Base-by-base conservation (phyloP, 2,888 invertebrate species). In the Drosophila infuscata region DNA sequence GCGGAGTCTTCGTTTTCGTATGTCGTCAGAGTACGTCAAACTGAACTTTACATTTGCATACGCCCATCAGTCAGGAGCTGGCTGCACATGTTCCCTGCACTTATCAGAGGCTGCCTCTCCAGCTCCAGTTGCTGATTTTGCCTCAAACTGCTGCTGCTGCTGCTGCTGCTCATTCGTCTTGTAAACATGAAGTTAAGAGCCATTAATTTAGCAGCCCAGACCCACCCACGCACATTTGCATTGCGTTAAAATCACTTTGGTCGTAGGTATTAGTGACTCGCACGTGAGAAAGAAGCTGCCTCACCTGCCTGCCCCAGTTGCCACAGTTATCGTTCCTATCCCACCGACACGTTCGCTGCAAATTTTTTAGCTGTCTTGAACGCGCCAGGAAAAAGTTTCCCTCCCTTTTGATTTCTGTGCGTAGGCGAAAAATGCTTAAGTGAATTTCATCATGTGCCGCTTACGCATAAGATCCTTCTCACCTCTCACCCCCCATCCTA, bases 141-240 rank as follows among this genome's bases (percentile, higher is more conserved):
- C 54, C 59, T 38, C 36, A 12, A 20, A 54, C n/a, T 49, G 29
- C 61, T 49, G 51, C 67, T 63, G 65, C n/a, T 63, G 65, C n/a
- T 49, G 20, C 61, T 49, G 51, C 67, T 63, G 65, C 74, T 70
- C 81, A 88, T 88, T 83, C 89, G 82, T 85, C 88, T 89, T 89
- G 88, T 88, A 88, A 88, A 89, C 89, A 88, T 80, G 82, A 80
- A 88, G 83, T 83, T 88, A 81, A 88, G 85, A 82, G 83, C 83
- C 85, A 88, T 88, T 89, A 88, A 88, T 89, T 88, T 87, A 84
- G 68, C 83, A 66, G 63, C 75, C 74, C 70, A 35, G 8, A 4
- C 5, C 36, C 12, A n/a, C 35, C 36, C 33, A 32, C 46, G 29
- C 64, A 32, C 76, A 81, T 87, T 88, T 81, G 83, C 89, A 88